Evolutionary conservation across 2,113 vertebrate genomes (phyloP).

Genomic region (Zosterops japonicus): DNA sequence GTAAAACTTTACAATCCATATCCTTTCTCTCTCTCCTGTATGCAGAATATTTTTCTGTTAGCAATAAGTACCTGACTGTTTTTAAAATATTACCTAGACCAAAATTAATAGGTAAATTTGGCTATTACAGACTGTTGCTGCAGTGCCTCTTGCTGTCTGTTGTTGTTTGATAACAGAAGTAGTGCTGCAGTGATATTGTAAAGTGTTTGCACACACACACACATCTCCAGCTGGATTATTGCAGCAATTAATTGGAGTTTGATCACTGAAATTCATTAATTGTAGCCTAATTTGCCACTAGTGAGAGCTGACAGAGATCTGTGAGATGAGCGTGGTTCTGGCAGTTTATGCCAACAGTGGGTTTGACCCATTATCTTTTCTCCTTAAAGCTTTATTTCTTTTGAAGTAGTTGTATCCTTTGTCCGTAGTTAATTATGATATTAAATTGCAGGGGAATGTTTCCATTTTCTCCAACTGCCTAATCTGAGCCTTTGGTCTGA

Average conservation of each 20-base stretch:
- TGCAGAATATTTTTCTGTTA: neutral
- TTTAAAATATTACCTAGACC: neutral
- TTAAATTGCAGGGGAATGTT: slow-evolving; percentile 69
- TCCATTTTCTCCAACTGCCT: slow-evolving; percentile 57
- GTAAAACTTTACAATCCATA: neutral
- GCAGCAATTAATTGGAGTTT: slow-evolving; percentile 49
- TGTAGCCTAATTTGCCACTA: slow-evolving; percentile 56
- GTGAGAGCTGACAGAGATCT: slow-evolving; percentile 48
- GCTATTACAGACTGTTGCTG: neutral
- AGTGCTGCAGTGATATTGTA: neutral
- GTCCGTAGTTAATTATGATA: slow-evolving; percentile 66
- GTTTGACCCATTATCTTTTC: slow-evolving; percentile 57
- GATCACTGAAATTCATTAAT: slow-evolving; percentile 63
- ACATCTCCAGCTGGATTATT: slow-evolving; percentile 41
- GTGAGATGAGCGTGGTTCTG: neutral
- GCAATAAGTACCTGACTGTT: neutral
- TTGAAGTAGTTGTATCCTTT: slow-evolving; percentile 55
- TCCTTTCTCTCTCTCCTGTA: neutral
- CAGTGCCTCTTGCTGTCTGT: neutral
- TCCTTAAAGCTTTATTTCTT: slow-evolving; percentile 49
- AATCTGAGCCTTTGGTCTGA: slow-evolving; percentile 73
- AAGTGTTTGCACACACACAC: neutral
- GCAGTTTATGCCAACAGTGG: slow-evolving; percentile 29
- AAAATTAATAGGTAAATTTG: neutral
- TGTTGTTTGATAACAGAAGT: neutral